A percentile compares a stretch with the other conserved stretches of the same genome.
Evolutionary conservation across 2,888 invertebrate species (phyloP).

Genomic region (Noctuana brunneofusca): DNA sequence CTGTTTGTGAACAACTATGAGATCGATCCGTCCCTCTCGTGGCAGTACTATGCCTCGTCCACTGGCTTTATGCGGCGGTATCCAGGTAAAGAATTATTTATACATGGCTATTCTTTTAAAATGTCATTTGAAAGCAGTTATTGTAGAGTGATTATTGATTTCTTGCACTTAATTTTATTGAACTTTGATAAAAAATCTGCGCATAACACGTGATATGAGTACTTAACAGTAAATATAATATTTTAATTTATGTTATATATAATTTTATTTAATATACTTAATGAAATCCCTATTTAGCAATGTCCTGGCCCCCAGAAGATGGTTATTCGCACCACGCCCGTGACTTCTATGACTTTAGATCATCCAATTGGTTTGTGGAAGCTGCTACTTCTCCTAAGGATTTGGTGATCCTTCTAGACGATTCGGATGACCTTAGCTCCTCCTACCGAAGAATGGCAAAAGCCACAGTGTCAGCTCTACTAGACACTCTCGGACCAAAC

Average conservation of each 20-base stretch:
- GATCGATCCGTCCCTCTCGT: slow-evolving; percentile 95
- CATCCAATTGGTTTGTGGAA: slow-evolving; percentile 97
- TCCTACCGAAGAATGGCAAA: slow-evolving; percentile 92
- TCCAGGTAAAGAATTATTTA: slow-evolving; percentile 88
- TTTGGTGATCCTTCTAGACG: slow-evolving; percentile 95
- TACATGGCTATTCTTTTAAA: too few species aligned
- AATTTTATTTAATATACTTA: too few species aligned
- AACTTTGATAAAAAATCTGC: too few species aligned
- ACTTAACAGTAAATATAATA: too few species aligned
- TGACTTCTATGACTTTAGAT: slow-evolving; percentile 96
- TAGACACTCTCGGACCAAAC: slow-evolving; percentile 97
- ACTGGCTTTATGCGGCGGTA: slow-evolving; percentile 96
- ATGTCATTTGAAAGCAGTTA: too few species aligned
- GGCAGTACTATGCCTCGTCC: slow-evolving; percentile 99
- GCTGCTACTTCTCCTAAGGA: slow-evolving; percentile 99
- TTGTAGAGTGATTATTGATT: too few species aligned
- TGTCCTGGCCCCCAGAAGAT: slow-evolving; percentile 93
- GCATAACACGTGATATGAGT: too few species aligned
- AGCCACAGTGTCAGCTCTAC: slow-evolving; percentile 93
- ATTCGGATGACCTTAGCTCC: slow-evolving; percentile 94
- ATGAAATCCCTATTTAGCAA: slow-evolving; percentile 64
- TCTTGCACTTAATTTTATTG: too few species aligned
- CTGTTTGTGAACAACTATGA: slow-evolving; percentile 95
- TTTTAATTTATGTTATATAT: neutral
- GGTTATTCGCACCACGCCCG: slow-evolving; percentile 90